Base-by-base conservation (phyloP, 2,888 invertebrate species). In the Emesis furor region DNA sequence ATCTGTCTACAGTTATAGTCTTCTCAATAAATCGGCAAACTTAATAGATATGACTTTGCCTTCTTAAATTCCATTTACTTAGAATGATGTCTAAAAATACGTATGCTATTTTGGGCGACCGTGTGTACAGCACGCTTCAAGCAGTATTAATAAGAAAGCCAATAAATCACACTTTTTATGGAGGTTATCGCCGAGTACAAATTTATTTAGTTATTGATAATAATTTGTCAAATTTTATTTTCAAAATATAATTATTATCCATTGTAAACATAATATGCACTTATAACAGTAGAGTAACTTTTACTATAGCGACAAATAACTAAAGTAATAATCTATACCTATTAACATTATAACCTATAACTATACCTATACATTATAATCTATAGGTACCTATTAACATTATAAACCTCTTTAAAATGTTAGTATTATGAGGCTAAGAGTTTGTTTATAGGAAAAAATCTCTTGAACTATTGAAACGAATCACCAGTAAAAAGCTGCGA, bases 131-230 rank as follows among this genome's bases (percentile, higher is more conserved):
- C 14, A 46, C 73, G 55, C 39, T 73, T 82, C 88, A 91, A 92
- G 90, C 91, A 89, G 90, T 88, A 87, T 91, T 92, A 93, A 93
- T 92, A 93, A 92, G 91, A 88, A 90, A 91, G 89, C 92, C 90
- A 46, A 94, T 94, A 94, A 93, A 94, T 94, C 94, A 94, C 89
- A 87, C 86, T 92, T 14, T 92, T 75, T 77, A 75, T 77, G 72
- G 51, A 37, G 46, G 72, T 74, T 72, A 32, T 72, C 37, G 67
- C 59, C 68, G 69, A 39, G 7, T 68, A 77, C 73, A 73, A 81
- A 68, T 71, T 80, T 62, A 14, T 62, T 62, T 32, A 62, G 62
- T 62, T 62, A 62, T 62, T 62, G 62, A 62, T 62, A 32, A 62
- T 30, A 30, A 62, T 62, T 62, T 62, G 30, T 30, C 12, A 30